These are phyloP conservation scores for Panagrolaimus sp. DNA, from an alignment of 1,140 invertebrate genomes.

Conservation along the genomic window DNA sequence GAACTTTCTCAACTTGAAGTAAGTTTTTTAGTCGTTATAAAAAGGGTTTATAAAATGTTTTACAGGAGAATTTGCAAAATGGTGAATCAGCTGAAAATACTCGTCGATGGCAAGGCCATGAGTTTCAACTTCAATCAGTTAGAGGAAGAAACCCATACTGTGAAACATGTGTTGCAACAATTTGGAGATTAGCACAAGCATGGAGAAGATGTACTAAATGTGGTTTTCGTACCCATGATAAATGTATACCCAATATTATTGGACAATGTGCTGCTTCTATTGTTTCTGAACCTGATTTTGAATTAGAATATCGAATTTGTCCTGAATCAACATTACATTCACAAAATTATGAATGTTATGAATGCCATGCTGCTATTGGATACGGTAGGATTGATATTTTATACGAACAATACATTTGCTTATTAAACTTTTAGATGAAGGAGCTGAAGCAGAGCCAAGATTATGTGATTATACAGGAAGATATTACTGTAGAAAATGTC, in stretches of 20 bases:
- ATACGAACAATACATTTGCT: conserved; percentile 1
- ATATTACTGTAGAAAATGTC: conserved; percentile 62
- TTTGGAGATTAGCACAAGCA: conserved; percentile 73
- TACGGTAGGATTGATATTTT: conserved; percentile 62
- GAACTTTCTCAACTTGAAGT: conserved; percentile 72
- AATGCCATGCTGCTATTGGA: conserved; percentile 61
- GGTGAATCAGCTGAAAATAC: conserved; percentile 20
- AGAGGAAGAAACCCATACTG: conserved; percentile 68
- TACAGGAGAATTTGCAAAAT: conserved; percentile 16
- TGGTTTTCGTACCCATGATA: conserved; percentile 63
- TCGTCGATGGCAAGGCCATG: conserved; percentile 69
- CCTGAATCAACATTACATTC: conserved; percentile 61
- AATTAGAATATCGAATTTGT: conserved; percentile 59
- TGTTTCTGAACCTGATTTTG: conserved; percentile 43
- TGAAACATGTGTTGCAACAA: conserved; percentile 75
- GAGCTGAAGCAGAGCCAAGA: conserved; percentile 53
- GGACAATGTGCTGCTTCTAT: conserved; percentile 61
- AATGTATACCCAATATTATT: conserved; percentile 61
- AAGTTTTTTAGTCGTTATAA: too few relatives aligned
- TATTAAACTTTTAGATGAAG: conserved; percentile 33
- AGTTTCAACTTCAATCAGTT: conserved; percentile 65
- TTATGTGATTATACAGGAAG: conserved; percentile 62
- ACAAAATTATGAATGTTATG: conserved; percentile 63
- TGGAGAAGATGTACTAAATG: conserved; percentile 70
- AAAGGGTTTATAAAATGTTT: too few relatives aligned